These are phyloP conservation scores for Drosophila navojoa DNA, from an alignment of 1,140 invertebrate genomes.

Conservation along the genomic window DNA sequence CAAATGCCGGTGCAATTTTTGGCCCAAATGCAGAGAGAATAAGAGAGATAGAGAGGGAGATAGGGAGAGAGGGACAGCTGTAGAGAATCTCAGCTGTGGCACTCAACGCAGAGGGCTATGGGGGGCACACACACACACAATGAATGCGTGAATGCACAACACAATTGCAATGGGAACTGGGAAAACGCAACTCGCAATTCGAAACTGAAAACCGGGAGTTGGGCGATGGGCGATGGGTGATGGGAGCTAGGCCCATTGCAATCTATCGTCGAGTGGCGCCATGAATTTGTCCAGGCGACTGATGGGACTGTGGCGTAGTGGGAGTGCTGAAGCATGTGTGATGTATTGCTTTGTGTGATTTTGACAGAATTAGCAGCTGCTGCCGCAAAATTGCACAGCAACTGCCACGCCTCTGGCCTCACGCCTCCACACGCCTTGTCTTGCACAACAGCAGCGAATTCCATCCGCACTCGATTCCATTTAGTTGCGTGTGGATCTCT, in stretches of 20 bases:
- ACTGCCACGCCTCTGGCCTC: conserved; percentile 30
- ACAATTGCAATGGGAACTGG: conserved; percentile 36
- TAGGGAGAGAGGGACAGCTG: conserved; percentile 1
- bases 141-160: conserved; percentile 52
- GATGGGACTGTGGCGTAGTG: conserved; percentile 25
- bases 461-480: too few relatives aligned
- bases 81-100: conserved; percentile 66
- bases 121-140: conserved; percentile 21
- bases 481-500: neutral
- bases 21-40: conserved; percentile 15
- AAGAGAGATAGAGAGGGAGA: conserved; percentile 4
- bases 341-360: conserved; percentile 81
- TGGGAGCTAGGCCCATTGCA: conserved; percentile 45
- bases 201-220: conserved; percentile 21
- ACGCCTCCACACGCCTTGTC: neutral
- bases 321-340: conserved; percentile 53
- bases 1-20: conserved; percentile 75
- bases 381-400: conserved; percentile 77
- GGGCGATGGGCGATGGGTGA: conserved; percentile 21
- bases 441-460: neutral
- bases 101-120: neutral
- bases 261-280: conserved; percentile 71
- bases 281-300: conserved; percentile 67
- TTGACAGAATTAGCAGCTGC: conserved; percentile 81
- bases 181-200: conserved; percentile 2